phyloP scores from a whole-genome alignment of 2,113 vertebrate genomes.

The Leptobrachium leishanense region DNA sequence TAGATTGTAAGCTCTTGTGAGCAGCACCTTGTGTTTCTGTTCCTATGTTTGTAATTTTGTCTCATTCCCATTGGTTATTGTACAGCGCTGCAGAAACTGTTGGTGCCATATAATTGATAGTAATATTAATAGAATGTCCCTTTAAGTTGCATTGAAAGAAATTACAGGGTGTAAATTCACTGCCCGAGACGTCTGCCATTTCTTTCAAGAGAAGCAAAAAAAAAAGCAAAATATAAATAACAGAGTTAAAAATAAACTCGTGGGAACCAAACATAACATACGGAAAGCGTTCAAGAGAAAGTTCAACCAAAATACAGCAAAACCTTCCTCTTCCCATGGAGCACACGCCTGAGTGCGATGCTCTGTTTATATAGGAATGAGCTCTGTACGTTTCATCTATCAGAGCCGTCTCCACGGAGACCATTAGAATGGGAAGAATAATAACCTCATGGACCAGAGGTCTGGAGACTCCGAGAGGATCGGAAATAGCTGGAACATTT shows the following conservation, averaged over 20 bases:
- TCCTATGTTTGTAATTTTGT: too few relatives aligned
- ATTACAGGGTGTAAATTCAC: neutral
- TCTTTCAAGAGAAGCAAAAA: neutral
- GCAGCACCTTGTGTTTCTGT: too few relatives aligned
- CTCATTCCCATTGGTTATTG: too few relatives aligned
- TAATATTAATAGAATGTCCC: too few relatives aligned
- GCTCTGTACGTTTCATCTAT: neutral
- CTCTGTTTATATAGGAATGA: conserved; percentile 5
- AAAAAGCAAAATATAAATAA: neutral
- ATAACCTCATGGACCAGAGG: too few relatives aligned
- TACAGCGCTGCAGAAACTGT: too few relatives aligned
- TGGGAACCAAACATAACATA: conserved; percentile 11
- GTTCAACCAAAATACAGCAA: neutral
- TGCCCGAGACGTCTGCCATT: neutral
- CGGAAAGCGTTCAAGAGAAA: neutral
- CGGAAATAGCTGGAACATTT: neutral
- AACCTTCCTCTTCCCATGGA: conserved; percentile 10
- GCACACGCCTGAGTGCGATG: neutral
- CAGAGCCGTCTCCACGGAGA: neutral
- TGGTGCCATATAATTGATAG: too few relatives aligned
- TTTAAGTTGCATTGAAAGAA: neutral
- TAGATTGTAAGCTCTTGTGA: too few relatives aligned
- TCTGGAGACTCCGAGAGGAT: neutral
- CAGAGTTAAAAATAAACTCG: conserved; percentile 17
- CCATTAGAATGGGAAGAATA: neutral